Base-by-base conservation (phyloP, 35 echinoderm and acorn worm genomes). In the Ophiothrix spiculata region DNA sequence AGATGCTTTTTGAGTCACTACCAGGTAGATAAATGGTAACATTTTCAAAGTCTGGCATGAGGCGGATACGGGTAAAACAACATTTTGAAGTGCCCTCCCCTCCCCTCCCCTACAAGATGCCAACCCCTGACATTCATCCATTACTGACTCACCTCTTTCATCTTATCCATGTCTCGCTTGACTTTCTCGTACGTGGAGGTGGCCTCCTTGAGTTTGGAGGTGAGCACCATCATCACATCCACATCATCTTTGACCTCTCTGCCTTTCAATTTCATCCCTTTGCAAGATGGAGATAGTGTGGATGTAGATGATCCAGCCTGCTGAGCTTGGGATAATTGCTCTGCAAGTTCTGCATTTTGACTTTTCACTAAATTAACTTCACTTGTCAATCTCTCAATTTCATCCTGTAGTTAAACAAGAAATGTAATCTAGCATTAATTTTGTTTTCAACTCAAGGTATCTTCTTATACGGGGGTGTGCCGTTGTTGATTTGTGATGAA, bases 61-160 rank as follows among this genome's bases (percentile, higher is more conserved):
- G n/a, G n/a, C n/a, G n/a, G n/a, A n/a, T n/a, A n/a, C n/a, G n/a
- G n/a, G n/a, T n/a, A n/a, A n/a, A n/a, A n/a, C n/a, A n/a, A n/a
- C n/a, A n/a, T n/a, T n/a, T n/a, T n/a, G n/a, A n/a, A n/a, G n/a
- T n/a, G n/a, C n/a, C n/a, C n/a, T n/a, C n/a, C n/a, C n/a, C n/a
- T n/a, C n/a, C n/a, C n/a, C n/a, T n/a, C n/a, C n/a, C n/a, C n/a
- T n/a, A n/a, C n/a, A n/a, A n/a, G n/a, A n/a, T n/a, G n/a, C n/a
- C n/a, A n/a, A n/a, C n/a, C n/a, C n/a, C n/a, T n/a, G n/a, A n/a
- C n/a, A n/a, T n/a, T n/a, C 38, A 39, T 12, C 23, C 31, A 28
- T 0, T 1, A n/a, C 25, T 39, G 39, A 31, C 28, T 86, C 86
- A 94, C 92, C 92, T 94, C 83, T 64, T 94, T 94, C 13, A 90